These are phyloP conservation scores for Sarcophilus harrisii DNA, from an alignment of 2,797 vertebrate genomes.

Conservation along the genomic window DNA sequence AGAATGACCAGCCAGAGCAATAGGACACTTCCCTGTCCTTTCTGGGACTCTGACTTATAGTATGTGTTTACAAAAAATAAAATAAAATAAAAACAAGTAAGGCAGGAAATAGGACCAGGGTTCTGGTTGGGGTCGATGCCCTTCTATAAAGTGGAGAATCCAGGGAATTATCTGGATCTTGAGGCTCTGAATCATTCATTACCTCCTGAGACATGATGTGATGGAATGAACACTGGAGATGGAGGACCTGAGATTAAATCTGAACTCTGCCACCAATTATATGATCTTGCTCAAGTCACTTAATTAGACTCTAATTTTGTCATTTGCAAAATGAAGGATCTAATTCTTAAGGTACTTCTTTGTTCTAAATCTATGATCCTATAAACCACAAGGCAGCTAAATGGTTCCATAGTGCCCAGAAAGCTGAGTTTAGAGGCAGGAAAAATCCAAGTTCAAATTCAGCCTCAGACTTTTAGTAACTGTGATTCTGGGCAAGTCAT, in stretches of 20 bases:
- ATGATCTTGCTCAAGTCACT: neutral
- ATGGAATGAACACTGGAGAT: neutral
- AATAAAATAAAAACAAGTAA: neutral
- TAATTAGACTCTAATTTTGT: neutral
- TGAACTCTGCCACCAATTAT: neutral
- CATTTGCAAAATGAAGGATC: neutral
- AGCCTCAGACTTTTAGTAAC: neutral
- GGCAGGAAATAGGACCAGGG: neutral
- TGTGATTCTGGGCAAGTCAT: neutral
- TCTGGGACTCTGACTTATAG: neutral
- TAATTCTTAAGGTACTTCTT: neutral
- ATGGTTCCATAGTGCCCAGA: neutral
- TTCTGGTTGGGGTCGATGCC: neutral
- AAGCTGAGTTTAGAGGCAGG: neutral
- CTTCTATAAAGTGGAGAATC: neutral
- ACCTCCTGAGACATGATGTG: neutral
- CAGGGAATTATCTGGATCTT: neutral
- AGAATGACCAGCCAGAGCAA: neutral
- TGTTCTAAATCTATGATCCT: neutral
- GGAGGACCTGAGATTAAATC: neutral
- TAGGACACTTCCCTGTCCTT: neutral
- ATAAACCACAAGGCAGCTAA: neutral
- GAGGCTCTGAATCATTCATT: neutral
- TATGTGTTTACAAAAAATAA: neutral
- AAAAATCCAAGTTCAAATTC: neutral